A percentile compares a stretch with the other conserved stretches of the same genome.
Evolutionary conservation across 2,888 invertebrate genomes (phyloP).

Genomic region (Aleiodes alternator): DNA sequence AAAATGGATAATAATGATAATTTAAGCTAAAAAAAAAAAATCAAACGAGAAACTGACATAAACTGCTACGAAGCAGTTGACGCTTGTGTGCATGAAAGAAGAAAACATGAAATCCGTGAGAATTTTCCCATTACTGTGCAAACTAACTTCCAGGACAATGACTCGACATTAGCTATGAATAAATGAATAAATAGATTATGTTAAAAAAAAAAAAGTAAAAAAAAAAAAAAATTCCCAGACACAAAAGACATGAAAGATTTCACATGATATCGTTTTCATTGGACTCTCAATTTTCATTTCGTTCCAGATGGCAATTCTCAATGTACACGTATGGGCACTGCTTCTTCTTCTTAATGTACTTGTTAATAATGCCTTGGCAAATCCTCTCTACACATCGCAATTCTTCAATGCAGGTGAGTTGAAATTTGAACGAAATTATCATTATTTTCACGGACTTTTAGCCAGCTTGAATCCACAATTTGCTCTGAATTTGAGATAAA

Average conservation of each 20-base stretch:
- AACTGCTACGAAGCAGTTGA: constrained; percentile 17
- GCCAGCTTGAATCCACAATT: constrained; percentile 2
- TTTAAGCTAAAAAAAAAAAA: neutral
- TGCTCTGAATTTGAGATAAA: constrained; percentile 41
- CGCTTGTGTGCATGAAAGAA: neutral
- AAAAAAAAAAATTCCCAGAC: neutral
- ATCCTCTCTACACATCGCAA: constrained; percentile 39
- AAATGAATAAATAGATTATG: constrained; percentile 17
- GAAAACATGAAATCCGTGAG: constrained; percentile 1
- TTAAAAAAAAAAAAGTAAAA: neutral
- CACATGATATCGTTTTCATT: constrained; percentile 56
- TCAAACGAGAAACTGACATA: constrained; percentile 15
- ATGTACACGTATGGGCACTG: constrained; percentile 22
- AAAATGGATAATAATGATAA: neutral
- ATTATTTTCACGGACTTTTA: constrained; percentile 9
- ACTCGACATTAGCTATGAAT: neutral
- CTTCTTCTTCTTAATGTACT: constrained; percentile 31
- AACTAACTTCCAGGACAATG: constrained; percentile 21
- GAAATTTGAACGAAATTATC: neutral
- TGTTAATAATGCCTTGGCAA: constrained; percentile 25
- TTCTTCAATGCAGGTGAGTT: constrained; percentile 40
- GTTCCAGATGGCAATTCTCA: constrained; percentile 67
- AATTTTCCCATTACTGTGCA: constrained; percentile 25
- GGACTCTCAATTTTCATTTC: constrained; percentile 55
- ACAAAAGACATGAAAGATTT: neutral